Conservation (phyloP, 2,113 vertebrate genomes). For the Cacatua alba region DNA sequence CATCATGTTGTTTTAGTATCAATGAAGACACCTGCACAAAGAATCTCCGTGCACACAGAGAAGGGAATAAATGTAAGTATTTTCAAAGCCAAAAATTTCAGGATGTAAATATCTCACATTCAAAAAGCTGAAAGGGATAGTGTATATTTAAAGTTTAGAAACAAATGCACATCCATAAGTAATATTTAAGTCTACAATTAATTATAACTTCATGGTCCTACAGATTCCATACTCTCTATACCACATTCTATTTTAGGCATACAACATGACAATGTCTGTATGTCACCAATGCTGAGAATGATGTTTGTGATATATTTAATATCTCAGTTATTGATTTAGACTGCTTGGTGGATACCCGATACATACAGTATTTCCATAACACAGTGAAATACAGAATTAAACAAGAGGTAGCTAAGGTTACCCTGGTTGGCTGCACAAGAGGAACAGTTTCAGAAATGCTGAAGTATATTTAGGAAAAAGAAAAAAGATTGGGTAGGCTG, state of each 20-base stretch:
- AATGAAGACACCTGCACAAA: conserved; percentile 19
- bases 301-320: conserved; percentile 69
- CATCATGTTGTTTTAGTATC: conserved; percentile 25
- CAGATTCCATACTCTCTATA: conserved; percentile 61
- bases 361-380: conserved; percentile 46
- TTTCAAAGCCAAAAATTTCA: conserved; percentile 45
- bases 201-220: conserved; percentile 51
- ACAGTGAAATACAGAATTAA: conserved; percentile 43
- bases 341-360: conserved; percentile 50
- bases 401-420: conserved; percentile 54
- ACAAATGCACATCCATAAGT: conserved; percentile 50
- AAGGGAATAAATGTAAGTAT: conserved; percentile 42
- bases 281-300: conserved; percentile 66
- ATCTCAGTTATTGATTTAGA: conserved; percentile 60
- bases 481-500: background rate
- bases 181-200: conserved; percentile 62
- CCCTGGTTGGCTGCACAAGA: background rate
- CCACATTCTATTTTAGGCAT: conserved; percentile 51
- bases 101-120: conserved; percentile 38
- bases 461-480: background rate
- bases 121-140: conserved; percentile 49
- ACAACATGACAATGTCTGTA: conserved; percentile 53
- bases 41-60: background rate
- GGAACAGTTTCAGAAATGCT: background rate
- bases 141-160: conserved; percentile 8